phyloP scores from a whole-genome alignment of 2,888 invertebrate genomes.

The Anaspis maculata region DNA sequence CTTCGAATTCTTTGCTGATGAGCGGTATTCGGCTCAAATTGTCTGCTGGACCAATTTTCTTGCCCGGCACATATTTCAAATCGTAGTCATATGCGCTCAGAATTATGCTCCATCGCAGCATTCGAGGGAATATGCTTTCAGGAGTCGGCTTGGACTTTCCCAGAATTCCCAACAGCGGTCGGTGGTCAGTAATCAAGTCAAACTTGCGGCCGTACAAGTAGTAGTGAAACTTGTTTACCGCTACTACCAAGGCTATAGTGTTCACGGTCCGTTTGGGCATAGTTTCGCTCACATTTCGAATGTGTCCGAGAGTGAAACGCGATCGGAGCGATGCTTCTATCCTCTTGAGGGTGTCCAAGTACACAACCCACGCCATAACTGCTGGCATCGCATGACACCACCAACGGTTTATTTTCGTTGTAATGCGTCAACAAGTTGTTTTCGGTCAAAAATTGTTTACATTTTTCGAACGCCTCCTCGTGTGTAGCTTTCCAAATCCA shows the following conservation, averaged over 20 bases:
- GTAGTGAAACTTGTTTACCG: no score
- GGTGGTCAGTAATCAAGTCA: no score
- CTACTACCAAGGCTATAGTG: slow-evolving; percentile 6
- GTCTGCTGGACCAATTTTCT: slow-evolving; percentile 4
- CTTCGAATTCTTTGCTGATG: not conserved
- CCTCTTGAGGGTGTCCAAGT: not conserved
- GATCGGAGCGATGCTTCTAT: not conserved
- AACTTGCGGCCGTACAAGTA: no score
- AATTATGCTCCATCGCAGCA: slow-evolving; percentile 4
- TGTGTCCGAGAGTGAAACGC: slow-evolving; percentile 1
- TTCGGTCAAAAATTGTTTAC: slow-evolving; percentile 23
- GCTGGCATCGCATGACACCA: not conserved
- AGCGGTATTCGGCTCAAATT: slow-evolving; percentile 5
- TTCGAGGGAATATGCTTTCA: slow-evolving; percentile 8
- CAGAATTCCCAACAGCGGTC: slow-evolving; percentile 5
- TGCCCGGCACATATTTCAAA: slow-evolving; percentile 5
- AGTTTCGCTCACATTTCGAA: not conserved
- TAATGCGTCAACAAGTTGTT: slow-evolving; percentile 24
- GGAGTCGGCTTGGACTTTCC: slow-evolving; percentile 1
- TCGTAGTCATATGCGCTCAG: slow-evolving; percentile 4
- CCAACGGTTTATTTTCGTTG: slow-evolving; percentile 1
- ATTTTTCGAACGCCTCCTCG: slow-evolving; percentile 21
- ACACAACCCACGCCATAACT: not conserved
- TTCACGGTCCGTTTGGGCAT: not conserved
- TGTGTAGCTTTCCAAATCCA: slow-evolving; percentile 27